phyloP scores from a whole-genome alignment of 2,888 invertebrate species.

The Drosophila nr. fundita region DNA sequence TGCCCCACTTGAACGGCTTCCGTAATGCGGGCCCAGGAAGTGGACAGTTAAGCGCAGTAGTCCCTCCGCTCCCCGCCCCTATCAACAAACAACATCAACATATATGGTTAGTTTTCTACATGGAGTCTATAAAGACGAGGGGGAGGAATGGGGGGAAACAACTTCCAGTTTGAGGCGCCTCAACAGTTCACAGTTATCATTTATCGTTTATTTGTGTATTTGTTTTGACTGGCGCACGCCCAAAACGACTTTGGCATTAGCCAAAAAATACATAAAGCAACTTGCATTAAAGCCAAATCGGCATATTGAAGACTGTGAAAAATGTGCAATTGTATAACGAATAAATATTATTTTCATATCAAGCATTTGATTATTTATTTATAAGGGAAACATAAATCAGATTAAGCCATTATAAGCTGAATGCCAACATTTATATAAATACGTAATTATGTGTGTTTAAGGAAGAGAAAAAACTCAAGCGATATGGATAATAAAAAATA shows the following conservation, averaged over 20 bases:
- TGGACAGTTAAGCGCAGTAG: slow-evolving; percentile 73
- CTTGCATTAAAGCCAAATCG: slow-evolving; percentile 22
- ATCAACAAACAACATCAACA: slow-evolving; percentile 13
- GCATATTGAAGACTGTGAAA: slow-evolving; percentile 1
- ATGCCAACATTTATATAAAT: background rate
- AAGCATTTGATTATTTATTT: background rate
- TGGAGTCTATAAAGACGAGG: too few species aligned
- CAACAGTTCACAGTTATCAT: slow-evolving; percentile 2
- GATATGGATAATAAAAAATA: background rate
- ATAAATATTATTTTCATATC: background rate
- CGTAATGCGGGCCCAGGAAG: slow-evolving; percentile 79
- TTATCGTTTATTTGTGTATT: slow-evolving; percentile 5
- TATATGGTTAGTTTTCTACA: slow-evolving; percentile 30
- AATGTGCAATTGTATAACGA: background rate
- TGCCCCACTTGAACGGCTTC: slow-evolving; percentile 52
- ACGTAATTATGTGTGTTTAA: background rate
- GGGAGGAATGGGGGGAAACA: background rate
- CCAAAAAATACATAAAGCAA: slow-evolving; percentile 3
- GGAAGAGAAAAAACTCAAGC: background rate
- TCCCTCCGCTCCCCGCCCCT: background rate
- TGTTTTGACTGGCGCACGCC: slow-evolving; percentile 15
- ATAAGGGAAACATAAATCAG: background rate
- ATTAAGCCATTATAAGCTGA: background rate
- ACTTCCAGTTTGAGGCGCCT: background rate
- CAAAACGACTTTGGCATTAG: slow-evolving; percentile 7